A percentile compares a stretch with the other conserved stretches of the same genome.
Conservation (phyloP, 2,888 invertebrate genomes). For the Callyntrura guangdongensis region DNA sequence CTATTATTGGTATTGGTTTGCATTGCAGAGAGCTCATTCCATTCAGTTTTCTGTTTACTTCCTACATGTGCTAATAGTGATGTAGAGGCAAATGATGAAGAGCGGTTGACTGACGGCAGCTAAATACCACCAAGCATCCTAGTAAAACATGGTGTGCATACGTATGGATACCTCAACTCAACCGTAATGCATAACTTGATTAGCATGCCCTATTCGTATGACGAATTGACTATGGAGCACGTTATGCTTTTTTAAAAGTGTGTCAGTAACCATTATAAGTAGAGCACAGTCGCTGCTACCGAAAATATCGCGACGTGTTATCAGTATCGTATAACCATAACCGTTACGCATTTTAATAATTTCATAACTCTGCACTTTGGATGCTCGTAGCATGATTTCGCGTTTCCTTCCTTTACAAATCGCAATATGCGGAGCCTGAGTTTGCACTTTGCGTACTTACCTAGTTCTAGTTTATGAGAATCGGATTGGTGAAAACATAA, state of each 20-base stretch:
- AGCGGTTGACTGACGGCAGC: slow-evolving; percentile 1
- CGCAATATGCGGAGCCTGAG: no score
- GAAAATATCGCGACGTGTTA: not conserved
- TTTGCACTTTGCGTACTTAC: no score
- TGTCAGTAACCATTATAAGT: slow-evolving; percentile 35
- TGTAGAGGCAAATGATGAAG: not conserved
- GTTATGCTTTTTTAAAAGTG: not conserved
- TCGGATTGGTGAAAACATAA: no score
- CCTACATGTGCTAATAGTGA: not conserved
- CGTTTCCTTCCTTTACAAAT: no score
- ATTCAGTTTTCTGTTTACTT: not conserved
- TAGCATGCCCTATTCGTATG: not conserved
- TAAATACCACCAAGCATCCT: not conserved
- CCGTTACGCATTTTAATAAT: not conserved
- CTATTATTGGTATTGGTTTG: not conserved
- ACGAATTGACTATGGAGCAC: slow-evolving; percentile 36
- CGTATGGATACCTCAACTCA: no score
- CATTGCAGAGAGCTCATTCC: not conserved
- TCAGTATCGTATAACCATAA: slow-evolving; percentile 10
- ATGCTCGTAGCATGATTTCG: no score
- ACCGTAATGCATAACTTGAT: not conserved
- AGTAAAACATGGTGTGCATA: not conserved
- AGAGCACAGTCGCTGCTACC: slow-evolving; percentile 14
- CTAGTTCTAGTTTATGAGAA: no score
- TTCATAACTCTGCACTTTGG: no score